These are phyloP conservation scores for Gallinago media DNA, from an alignment of 2,113 vertebrate genomes.

Conservation along the genomic window DNA sequence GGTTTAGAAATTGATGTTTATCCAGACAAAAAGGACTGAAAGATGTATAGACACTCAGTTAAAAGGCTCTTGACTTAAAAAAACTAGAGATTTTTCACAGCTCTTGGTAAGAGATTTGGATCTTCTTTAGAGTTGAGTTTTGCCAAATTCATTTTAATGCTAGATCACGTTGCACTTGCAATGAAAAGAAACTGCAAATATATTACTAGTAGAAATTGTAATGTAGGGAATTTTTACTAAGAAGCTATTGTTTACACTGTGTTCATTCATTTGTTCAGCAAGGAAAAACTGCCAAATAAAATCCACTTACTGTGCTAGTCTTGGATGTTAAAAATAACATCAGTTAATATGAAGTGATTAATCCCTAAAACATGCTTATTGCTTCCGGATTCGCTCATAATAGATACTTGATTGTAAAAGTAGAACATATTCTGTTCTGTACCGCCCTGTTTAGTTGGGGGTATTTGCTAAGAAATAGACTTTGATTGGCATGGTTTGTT, in stretches of 20 bases:
- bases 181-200: background rate
- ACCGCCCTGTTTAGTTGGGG: background rate
- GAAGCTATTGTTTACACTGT: background rate
- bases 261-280: background rate
- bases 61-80: background rate
- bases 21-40: background rate
- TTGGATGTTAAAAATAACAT: background rate
- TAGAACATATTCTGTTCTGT: background rate
- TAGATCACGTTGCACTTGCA: background rate
- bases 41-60: background rate
- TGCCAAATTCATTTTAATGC: background rate
- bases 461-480: background rate
- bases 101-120: background rate
- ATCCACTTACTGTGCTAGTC: background rate
- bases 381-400: background rate
- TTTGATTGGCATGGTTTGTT: conserved; percentile 27
- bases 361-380: background rate
- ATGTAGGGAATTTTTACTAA: background rate
- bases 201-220: background rate
- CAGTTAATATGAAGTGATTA: background rate
- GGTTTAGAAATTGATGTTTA: background rate
- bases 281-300: background rate
- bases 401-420: background rate
- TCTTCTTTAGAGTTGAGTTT: background rate
- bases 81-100: background rate